A percentile compares a stretch with the other conserved stretches of the same genome.
Conservation (phyloP, 2,888 invertebrate genomes). For the Drosophila maculinotata region DNA sequence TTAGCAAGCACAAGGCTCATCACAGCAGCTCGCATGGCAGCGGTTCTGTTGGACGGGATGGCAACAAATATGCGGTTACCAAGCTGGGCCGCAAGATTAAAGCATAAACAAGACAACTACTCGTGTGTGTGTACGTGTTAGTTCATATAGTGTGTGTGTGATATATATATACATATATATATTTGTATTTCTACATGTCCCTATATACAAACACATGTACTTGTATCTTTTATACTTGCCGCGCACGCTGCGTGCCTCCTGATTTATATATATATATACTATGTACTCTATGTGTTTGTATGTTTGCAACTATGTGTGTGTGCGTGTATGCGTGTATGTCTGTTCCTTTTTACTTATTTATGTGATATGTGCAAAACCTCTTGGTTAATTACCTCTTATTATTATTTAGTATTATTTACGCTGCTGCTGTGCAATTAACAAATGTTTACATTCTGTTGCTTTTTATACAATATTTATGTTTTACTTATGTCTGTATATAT, state of each 20-base stretch:
- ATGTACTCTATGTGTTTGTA: slow-evolving; percentile 14
- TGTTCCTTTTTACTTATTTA: slow-evolving; percentile 48
- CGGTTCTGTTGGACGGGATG: slow-evolving; percentile 51
- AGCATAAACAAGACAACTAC: slow-evolving; percentile 68
- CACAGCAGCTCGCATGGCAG: slow-evolving; percentile 49
- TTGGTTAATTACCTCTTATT: slow-evolving; percentile 29
- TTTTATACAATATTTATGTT: slow-evolving; percentile 11
- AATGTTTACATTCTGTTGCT: slow-evolving; percentile 8
- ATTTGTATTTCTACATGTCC: slow-evolving; percentile 39
- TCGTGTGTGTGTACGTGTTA: slow-evolving; percentile 28
- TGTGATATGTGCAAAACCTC: slow-evolving; percentile 54
- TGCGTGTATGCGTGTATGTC: slow-evolving; percentile 31
- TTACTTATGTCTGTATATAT: slow-evolving; percentile 19
- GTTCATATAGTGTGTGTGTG: slow-evolving; percentile 41
- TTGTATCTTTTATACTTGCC: slow-evolving; percentile 63
- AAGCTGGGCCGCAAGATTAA: slow-evolving; percentile 85
- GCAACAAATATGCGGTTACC: slow-evolving; percentile 77
- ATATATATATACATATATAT: slow-evolving; percentile 36
- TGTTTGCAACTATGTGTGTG: slow-evolving; percentile 12
- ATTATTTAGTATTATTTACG: slow-evolving; percentile 48
- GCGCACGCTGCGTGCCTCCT: slow-evolving; percentile 29
- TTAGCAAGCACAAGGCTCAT: slow-evolving; percentile 70
- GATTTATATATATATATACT: slow-evolving; percentile 25
- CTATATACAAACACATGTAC: slow-evolving; percentile 39
- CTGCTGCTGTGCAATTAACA: slow-evolving; percentile 31